These are phyloP conservation scores for Anthopleura xanthogrammica DNA, from an alignment of 92 coral and sea anemone genomes.

Conservation along the genomic window DNA sequence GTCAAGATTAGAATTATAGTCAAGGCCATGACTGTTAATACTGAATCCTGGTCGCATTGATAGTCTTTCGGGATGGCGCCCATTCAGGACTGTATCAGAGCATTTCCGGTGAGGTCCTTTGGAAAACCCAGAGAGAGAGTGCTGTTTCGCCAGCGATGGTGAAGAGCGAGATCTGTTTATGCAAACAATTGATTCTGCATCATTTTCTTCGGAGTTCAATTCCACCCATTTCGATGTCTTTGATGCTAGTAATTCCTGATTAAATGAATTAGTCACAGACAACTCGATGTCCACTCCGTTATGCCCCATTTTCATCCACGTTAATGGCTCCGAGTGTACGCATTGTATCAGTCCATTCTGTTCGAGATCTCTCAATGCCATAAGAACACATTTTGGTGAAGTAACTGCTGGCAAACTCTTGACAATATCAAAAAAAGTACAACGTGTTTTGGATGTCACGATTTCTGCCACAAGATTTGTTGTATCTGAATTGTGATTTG, in stretches of 20 bases:
- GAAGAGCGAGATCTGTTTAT: slow-evolving; percentile 1
- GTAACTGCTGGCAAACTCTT: slow-evolving; percentile 22
- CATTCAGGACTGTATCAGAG: slow-evolving; percentile 8
- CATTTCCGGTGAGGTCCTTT: background rate
- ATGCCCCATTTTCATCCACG: background rate
- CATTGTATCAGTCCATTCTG: slow-evolving; percentile 2
- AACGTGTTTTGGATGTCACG: background rate
- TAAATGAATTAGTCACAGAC: background rate
- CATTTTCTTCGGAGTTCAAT: background rate
- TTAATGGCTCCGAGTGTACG: background rate
- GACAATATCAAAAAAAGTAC: slow-evolving; percentile 3
- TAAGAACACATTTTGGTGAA: background rate
- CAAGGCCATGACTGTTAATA: background rate
- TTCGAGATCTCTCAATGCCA: background rate
- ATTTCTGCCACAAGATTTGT: slow-evolving; percentile 1
- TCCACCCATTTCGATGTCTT: background rate
- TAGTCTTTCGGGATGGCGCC: background rate
- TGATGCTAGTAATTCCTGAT: background rate
- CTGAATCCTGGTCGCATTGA: background rate
- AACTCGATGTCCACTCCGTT: background rate
- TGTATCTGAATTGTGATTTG: slow-evolving; percentile 9
- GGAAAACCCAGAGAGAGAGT: background rate
- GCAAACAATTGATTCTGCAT: background rate
- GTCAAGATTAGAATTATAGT: background rate
- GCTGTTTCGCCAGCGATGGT: slow-evolving; percentile 8